Conservation (phyloP, 2,113 vertebrate species). For the Oenanthe melanoleuca region DNA sequence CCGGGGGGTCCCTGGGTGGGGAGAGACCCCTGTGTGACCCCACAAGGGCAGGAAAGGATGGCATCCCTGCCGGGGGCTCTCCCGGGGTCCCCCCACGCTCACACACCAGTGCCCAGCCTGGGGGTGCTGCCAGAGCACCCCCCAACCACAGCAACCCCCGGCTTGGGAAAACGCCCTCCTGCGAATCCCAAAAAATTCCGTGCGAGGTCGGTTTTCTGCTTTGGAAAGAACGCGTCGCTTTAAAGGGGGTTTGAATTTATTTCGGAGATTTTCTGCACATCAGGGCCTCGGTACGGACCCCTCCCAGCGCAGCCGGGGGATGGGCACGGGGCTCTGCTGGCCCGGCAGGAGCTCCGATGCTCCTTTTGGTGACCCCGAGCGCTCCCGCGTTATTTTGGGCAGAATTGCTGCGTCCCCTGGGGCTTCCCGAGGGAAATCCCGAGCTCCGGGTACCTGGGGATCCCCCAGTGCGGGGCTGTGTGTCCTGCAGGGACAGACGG, state of each 20-base stretch:
- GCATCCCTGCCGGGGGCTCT: too few relatives aligned
- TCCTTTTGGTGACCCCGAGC: background rate
- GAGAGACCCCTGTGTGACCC: too few relatives aligned
- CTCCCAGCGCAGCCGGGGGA: background rate
- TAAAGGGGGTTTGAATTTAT: background rate
- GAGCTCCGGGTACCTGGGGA: background rate
- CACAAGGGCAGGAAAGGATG: too few relatives aligned
- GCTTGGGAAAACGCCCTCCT: background rate
- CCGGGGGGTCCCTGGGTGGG: too few relatives aligned
- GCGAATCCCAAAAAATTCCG: background rate
- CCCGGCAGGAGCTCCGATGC: fast-evolving
- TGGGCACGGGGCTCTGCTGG: background rate
- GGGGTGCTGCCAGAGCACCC: background rate
- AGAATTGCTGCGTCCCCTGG: background rate
- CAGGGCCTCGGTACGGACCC: background rate
- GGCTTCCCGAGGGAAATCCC: background rate
- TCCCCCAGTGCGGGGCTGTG: fast-evolving
- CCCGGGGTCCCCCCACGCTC: background rate
- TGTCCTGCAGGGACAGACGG: background rate
- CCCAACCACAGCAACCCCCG: background rate
- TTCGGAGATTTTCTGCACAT: background rate
- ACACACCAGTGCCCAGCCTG: fast-evolving
- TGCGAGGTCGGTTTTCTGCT: background rate
- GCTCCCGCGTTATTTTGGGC: background rate
- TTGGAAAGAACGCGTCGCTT: background rate